Conservation (phyloP, 2,113 vertebrate genomes). For the Heterochromis multidens region DNA sequence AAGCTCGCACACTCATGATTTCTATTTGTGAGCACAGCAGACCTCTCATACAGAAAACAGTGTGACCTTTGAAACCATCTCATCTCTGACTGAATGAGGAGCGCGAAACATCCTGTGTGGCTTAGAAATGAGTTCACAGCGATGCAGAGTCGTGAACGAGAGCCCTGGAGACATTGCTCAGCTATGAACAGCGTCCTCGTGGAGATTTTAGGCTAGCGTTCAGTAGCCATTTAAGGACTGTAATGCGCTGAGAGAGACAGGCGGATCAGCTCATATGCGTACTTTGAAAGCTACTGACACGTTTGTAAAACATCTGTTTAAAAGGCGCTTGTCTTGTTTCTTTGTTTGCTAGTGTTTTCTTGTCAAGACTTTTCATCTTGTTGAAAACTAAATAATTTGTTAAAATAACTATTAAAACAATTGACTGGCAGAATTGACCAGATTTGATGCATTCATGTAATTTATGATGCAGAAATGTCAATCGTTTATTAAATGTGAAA, state of each 20-base stretch:
- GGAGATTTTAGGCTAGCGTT: conserved; percentile 11
- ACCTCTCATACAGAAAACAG: conserved; percentile 27
- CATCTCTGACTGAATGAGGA: conserved; percentile 47
- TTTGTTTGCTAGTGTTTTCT: background rate
- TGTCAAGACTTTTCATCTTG: background rate
- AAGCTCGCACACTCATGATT: background rate
- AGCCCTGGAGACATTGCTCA: conserved; percentile 37
- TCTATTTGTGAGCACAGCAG: background rate
- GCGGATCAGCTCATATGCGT: background rate
- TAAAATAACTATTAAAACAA: background rate
- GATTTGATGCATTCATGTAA: background rate
- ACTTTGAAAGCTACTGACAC: background rate
- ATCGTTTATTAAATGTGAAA: background rate
- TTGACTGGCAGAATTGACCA: background rate
- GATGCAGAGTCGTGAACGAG: conserved; percentile 44
- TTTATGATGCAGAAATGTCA: background rate
- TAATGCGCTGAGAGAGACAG: conserved; percentile 10
- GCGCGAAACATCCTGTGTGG: conserved; percentile 54
- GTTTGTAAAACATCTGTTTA: background rate
- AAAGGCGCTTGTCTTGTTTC: background rate
- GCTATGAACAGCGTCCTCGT: conserved; percentile 22
- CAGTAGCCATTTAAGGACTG: background rate
- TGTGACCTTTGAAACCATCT: conserved; percentile 61
- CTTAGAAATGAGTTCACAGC: conserved; percentile 52
- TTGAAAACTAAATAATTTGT: background rate